Evolutionary conservation across 2,113 vertebrate species (phyloP), one percentile per base, ranked within the genome.

Genomic region (Pao palembangensis): DNA sequence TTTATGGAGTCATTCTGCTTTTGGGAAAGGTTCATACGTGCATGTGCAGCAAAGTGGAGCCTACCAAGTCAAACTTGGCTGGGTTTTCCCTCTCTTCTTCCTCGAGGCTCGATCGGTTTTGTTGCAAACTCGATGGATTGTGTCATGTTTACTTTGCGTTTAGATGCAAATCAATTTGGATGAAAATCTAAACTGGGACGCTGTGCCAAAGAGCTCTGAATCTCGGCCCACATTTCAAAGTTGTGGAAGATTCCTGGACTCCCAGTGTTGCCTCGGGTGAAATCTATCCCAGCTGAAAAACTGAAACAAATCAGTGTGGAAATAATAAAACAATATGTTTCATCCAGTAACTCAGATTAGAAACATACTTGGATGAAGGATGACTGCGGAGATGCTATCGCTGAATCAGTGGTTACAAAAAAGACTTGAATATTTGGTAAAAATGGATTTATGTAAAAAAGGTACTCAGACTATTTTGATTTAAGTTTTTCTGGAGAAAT

Each of bases 61-160:
- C 8, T 38, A 38, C 34, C 34, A 12, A 38, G 8, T 38, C 34
- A 38, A 38, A 38, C 34, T 38, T 38, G 34, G 34, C 34, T 38
- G 34, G 34, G 34, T 3, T 38, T 38, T 12, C 10, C 34, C 34
- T 38, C 34, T 38, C 34, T 12, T 38, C 34, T 38, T 38, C 34
- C 34, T 38, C 34, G 10, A 74, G 75, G 67, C 68, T 63, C 69
- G 53, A 62, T 73, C 51, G 38, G 54, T 75, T 72, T 74, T 64
- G 56, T 58, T 54, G 47, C 60, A 56, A 82, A 80, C 58, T 62
- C 67, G 74, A 85, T 76, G 76, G 69, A 80, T 60, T 74, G 66
- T 79, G 73, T 83, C 71, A 72, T 86, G 81, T 87, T 88, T 89
- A 79, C 69, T 81, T 71, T 71, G 68, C 77, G 50, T 82, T 87